Evolutionary conservation across 1,140 invertebrate species (phyloP).

Genomic region (Odontomachus brunneus): DNA sequence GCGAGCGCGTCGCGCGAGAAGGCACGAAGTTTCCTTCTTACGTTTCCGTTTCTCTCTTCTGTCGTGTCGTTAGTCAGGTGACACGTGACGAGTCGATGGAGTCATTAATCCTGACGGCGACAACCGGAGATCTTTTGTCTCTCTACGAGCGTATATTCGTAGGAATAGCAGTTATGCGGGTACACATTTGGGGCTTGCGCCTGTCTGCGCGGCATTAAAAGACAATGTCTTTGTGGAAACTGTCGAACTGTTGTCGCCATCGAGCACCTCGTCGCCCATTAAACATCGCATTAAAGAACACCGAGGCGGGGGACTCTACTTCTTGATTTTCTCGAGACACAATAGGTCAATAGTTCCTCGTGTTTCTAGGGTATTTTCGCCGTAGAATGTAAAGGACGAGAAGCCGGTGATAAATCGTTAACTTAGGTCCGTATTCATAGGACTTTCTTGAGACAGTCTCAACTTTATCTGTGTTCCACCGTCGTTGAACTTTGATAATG

Average conservation of each 20-base stretch:
- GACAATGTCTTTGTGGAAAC: constrained; percentile 20
- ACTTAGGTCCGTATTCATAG: constrained; percentile 65
- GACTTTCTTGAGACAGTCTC: constrained; percentile 37
- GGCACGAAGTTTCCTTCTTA: constrained; percentile 53
- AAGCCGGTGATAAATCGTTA: constrained; percentile 70
- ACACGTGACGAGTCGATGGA: constrained; percentile 70
- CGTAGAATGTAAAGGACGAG: constrained; percentile 37
- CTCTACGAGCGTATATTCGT: background rate
- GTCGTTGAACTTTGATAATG: constrained; percentile 56
- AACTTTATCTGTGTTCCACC: constrained; percentile 37
- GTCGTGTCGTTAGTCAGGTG: constrained; percentile 73
- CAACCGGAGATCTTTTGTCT: constrained; percentile 65
- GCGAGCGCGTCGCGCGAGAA: constrained; percentile 45
- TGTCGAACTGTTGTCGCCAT: constrained; percentile 47
- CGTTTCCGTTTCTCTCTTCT: constrained; percentile 56
- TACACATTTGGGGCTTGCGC: background rate
- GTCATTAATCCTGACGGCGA: constrained; percentile 68
- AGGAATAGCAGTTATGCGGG: constrained; percentile 42
- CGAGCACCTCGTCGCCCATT: no score
- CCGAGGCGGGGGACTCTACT: constrained; percentile 4
- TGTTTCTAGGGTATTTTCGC: constrained; percentile 44
- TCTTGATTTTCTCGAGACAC: constrained; percentile 2
- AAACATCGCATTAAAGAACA: constrained; percentile 21
- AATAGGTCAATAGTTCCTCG: constrained; percentile 60
- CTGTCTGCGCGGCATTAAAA: background rate